These are phyloP conservation scores for Odontesthes bonariensis DNA, from an alignment of 2,113 vertebrate genomes.

Conservation along the genomic window DNA sequence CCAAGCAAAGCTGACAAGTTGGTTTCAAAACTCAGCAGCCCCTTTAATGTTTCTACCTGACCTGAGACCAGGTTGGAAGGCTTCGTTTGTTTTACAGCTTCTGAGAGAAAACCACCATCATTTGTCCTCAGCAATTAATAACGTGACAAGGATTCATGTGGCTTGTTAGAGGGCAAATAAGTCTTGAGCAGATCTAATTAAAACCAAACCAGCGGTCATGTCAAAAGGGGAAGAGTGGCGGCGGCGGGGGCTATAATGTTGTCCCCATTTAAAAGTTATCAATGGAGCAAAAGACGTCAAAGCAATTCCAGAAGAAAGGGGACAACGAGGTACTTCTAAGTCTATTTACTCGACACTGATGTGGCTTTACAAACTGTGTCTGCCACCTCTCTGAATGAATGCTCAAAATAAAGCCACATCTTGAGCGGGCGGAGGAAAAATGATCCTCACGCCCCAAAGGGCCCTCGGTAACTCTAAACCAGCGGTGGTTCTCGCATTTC, in stretches of 20 bases:
- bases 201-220: conserved; percentile 7
- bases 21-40: background rate
- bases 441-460: conserved; percentile 17
- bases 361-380: conserved; percentile 13
- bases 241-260: too few relatives aligned
- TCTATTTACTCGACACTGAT: background rate
- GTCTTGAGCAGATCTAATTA: conserved; percentile 32
- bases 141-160: conserved; percentile 10
- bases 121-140: conserved; percentile 29
- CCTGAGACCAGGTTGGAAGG: background rate
- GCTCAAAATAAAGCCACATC: conserved; percentile 8
- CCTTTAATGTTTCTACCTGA: background rate
- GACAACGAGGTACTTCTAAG: too few relatives aligned
- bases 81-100: conserved; percentile 15
- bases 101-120: background rate
- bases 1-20: background rate
- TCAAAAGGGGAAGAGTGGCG: background rate
- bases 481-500: conserved; percentile 56
- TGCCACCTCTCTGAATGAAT: conserved; percentile 15
- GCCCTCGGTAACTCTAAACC: conserved; percentile 53
- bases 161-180: conserved; percentile 48
- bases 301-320: too few relatives aligned
- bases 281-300: too few relatives aligned
- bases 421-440: conserved; percentile 24
- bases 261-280: too few relatives aligned